These are phyloP conservation scores for Salpingus planirostris DNA, from an alignment of 2,888 invertebrate genomes.

Conservation along the genomic window DNA sequence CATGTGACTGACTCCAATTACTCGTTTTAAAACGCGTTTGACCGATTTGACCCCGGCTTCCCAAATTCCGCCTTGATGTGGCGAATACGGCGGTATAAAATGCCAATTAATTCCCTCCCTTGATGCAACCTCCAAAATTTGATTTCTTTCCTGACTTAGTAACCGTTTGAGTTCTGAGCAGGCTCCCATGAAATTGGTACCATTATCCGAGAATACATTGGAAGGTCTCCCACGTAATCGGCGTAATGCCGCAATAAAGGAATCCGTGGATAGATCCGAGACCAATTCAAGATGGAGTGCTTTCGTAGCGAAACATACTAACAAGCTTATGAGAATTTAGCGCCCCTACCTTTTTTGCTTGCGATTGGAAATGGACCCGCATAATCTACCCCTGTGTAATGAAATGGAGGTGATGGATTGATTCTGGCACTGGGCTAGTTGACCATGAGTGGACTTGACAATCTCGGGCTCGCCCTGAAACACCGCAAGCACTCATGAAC, in stretches of 20 bases:
- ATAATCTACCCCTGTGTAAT: conserved; percentile 1
- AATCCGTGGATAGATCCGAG: background rate
- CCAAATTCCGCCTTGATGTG: conserved; percentile 7
- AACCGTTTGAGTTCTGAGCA: background rate
- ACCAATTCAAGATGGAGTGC: conserved; percentile 2
- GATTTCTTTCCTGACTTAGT: background rate
- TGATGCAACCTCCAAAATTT: background rate
- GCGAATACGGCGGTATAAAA: conserved; percentile 2
- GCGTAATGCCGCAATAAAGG: background rate
- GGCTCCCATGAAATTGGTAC: conserved; percentile 3
- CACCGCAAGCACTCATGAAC: background rate
- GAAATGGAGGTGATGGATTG: background rate
- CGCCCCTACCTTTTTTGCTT: background rate
- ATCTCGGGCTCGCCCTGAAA: background rate
- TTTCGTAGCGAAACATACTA: conserved; percentile 1
- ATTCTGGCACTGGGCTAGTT: background rate
- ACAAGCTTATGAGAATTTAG: background rate
- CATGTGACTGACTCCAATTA: background rate
- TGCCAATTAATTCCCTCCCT: conserved; percentile 1
- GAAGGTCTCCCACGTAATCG: background rate
- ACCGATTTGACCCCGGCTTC: conserved; percentile 3
- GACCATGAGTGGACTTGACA: background rate
- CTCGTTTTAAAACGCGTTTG: conserved; percentile 1
- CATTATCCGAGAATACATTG: conserved; percentile 1
- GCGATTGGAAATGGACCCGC: conserved; percentile 1